Evolutionary conservation across 1,140 invertebrate genomes (phyloP), one percentile per base, ranked within the genome.

Genomic region (Heterodera schachtii): DNA sequence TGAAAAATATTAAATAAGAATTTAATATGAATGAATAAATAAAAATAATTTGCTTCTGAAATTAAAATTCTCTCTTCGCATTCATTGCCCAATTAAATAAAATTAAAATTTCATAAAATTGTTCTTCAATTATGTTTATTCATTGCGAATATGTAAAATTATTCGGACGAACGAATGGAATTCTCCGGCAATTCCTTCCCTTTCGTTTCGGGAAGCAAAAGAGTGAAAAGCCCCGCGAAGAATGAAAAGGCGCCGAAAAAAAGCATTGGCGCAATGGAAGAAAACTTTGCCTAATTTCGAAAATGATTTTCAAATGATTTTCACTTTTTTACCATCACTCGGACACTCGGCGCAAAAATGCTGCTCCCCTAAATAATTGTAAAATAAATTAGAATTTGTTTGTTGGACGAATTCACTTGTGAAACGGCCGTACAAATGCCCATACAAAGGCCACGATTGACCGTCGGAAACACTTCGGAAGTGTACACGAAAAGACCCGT

Each of bases 401-500:
- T 6, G 49, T 52, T 31, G 31, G 31, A 31, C 31, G 13, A 64
- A 19, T 64, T 64, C 3, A 81, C 57, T 19, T 64, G 57, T 19
- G 57, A 64, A 19, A 64, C 57, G 57, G 57, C 73, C 5, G 21
- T 70, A 43, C 85, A 86, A n/a, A 86, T 60, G 49, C 83, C 83
- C 43, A 84, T 85, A 67, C 84, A 86, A 19, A 84, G 80, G 46
- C 60, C 84, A 21, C 83, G 82, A 43, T 77, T 13, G 7, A 71
- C 46, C 7, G 84, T 85, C 16, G 84, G 84, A 67, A 85, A 85
- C 16, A 87, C 46, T 75, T 85, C 84, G 16, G 67, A 52, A 31
- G 81, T 85, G 70, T 84, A 85, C 19, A 85, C 84, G 66, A 85
- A 85, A 5, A 85, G 81, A 6, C 73, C 44, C 31, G 86, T 85